Conservation (phyloP, 1,140 invertebrate species). For the Hormaphis cornu region DNA sequence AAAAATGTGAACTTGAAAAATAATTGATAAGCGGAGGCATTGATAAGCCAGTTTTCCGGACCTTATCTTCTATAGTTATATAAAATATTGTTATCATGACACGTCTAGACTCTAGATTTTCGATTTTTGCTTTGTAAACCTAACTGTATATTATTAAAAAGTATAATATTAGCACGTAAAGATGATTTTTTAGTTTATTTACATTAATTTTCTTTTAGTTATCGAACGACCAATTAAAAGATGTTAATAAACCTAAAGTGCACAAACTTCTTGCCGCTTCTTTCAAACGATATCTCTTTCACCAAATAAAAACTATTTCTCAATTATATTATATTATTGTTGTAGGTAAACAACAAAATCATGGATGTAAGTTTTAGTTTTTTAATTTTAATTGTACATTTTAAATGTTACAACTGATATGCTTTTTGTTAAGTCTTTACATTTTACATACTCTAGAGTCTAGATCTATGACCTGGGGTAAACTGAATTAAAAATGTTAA, state of each 20-base stretch:
- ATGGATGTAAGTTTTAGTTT: slow-evolving; percentile 8
- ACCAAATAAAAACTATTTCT: neutral
- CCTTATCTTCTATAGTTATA: no score
- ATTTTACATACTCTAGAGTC: no score
- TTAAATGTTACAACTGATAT: neutral
- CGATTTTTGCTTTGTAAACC: neutral
- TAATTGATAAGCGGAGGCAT: no score
- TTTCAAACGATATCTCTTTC: neutral
- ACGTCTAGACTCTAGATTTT: slow-evolving; percentile 3
- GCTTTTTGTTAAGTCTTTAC: no score
- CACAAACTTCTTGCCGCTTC: neutral
- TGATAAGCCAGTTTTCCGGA: no score
- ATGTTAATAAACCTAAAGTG: neutral
- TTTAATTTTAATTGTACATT: neutral
- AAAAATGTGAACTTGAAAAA: no score
- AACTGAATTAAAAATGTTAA: no score
- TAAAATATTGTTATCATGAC: slow-evolving; percentile 30
- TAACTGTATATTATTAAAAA: neutral
- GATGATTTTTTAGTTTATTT: no score
- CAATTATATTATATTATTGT: neutral
- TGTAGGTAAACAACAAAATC: neutral
- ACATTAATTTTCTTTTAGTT: no score
- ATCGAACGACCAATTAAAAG: neutral
- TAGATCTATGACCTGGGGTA: no score
- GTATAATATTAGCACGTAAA: no score